Conservation (phyloP, 2,113 vertebrate genomes). For the Tetrax tetrax region DNA sequence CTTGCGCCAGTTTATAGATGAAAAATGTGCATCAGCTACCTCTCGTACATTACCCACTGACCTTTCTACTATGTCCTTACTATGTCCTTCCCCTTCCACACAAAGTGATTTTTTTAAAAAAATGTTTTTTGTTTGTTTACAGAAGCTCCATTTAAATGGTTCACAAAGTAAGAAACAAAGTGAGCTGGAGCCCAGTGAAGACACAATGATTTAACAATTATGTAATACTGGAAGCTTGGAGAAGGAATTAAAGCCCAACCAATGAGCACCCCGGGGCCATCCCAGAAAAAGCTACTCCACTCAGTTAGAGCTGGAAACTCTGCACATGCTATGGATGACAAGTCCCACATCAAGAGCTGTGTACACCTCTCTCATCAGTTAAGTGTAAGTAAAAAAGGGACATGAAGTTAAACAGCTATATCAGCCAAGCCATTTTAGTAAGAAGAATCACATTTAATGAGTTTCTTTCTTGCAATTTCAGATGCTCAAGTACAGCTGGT, state of each 20-base stretch:
- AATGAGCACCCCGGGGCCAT: background rate
- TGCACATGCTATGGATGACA: background rate
- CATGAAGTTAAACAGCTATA: constrained; percentile 74
- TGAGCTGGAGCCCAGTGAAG: background rate
- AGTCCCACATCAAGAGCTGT: background rate
- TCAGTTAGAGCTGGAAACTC: constrained; percentile 10
- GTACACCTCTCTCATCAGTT: background rate
- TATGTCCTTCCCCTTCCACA: constrained; percentile 58
- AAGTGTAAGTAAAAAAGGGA: constrained; percentile 18
- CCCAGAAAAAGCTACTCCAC: constrained; percentile 19
- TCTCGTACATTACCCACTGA: constrained; percentile 8
- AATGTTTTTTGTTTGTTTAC: background rate
- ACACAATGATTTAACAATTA: background rate
- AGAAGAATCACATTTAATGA: constrained; percentile 84
- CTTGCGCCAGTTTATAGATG: constrained; percentile 10
- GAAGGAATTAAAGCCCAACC: background rate
- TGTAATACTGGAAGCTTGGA: background rate
- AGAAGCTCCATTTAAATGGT: constrained; percentile 5
- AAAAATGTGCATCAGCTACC: constrained; percentile 31
- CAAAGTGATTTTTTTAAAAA: background rate
- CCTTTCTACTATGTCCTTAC: constrained; percentile 30
- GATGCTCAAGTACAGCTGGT: constrained; percentile 82
- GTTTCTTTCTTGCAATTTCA: constrained; percentile 81
- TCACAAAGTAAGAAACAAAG: constrained; percentile 51
- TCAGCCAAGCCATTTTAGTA: constrained; percentile 78